Base-by-base conservation (phyloP, 2,797 vertebrate species). In the Naso thynnoides region DNA sequence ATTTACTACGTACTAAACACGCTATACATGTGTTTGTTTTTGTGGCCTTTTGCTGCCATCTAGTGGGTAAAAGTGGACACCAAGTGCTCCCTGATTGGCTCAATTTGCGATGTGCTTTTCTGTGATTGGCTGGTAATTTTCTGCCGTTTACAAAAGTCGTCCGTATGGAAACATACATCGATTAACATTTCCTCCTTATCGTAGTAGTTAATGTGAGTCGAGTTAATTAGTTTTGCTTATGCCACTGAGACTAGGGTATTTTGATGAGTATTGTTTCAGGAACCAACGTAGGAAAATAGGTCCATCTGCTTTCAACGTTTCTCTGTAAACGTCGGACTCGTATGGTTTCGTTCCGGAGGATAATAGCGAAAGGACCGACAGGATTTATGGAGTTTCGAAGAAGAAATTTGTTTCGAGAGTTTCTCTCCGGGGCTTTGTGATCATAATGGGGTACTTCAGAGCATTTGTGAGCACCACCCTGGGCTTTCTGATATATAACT, bases 51-150 rank as follows among this genome's bases (percentile, higher is more conserved):
- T 81, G 74, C n/a, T 73, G 27, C 79, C 86, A 83, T 74, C 88
- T 82, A 15, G 79, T 79, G 89, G 81, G 49, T 0, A 5, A 0
- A 2, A 0, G 0, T 1, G 13, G 3, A 70, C 3, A 24, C 0
- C 58, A 65, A 0, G 2, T 53, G 7, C 1, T 48, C n/a, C 0
- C 47, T 68, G 76, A 91, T 91, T 91, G 88, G 89, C 67, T 74
- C 23, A 76, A 31, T 81, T 85, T 86, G 84, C 58, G 91, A 94
- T 93, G 93, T 94, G 92, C 93, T 90, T 26, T 5, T 86, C 58
- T 80, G 57, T 86, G 79, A 93, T 93, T 92, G 91, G 93, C 8
- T 64, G 13, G 2, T 49, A 11, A 26, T 26, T 16, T 9, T 11
- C 3, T 3, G 11, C 53, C 65, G 10, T 79, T 56, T 18, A 7